A percentile compares a stretch with the other conserved stretches of the same genome.
Conservation (phyloP, 2,113 vertebrate genomes). For the Scartelaos histophorus region DNA sequence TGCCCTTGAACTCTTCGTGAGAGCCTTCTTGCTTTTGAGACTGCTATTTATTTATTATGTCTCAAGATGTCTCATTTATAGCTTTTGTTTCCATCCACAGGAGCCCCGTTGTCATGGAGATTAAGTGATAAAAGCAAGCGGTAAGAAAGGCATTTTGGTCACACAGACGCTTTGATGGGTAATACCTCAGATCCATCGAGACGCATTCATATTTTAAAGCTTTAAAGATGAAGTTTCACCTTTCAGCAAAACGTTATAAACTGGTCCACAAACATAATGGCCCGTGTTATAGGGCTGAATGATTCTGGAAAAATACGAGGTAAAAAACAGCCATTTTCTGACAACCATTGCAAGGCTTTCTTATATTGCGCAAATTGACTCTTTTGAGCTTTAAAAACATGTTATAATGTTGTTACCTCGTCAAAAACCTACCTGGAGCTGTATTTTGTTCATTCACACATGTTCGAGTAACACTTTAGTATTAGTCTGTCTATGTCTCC, state of each 20-base stretch:
- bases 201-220: neutral
- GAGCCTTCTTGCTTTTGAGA: neutral
- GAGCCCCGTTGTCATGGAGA: conserved; percentile 12
- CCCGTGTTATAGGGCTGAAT: neutral
- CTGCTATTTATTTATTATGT: conserved; percentile 1
- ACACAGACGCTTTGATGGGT: neutral
- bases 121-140: neutral
- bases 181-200: neutral
- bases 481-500: too few relatives aligned
- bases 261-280: neutral
- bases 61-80: conserved; percentile 2
- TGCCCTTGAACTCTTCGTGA: neutral
- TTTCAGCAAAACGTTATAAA: neutral
- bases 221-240: neutral
- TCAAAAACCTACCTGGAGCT: too few relatives aligned
- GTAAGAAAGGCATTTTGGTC: conserved; percentile 3
- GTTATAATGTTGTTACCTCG: too few relatives aligned
- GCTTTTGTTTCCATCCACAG: neutral
- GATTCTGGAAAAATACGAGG: too few relatives aligned
- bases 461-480: too few relatives aligned
- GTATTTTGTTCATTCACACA: too few relatives aligned
- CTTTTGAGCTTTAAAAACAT: too few relatives aligned
- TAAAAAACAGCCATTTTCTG: too few relatives aligned
- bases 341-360: too few relatives aligned
- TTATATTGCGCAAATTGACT: too few relatives aligned